A percentile compares a stretch with the other conserved stretches of the same genome.
Conservation (phyloP, 2,797 vertebrate genomes). For the Numenius phaeopus region DNA sequence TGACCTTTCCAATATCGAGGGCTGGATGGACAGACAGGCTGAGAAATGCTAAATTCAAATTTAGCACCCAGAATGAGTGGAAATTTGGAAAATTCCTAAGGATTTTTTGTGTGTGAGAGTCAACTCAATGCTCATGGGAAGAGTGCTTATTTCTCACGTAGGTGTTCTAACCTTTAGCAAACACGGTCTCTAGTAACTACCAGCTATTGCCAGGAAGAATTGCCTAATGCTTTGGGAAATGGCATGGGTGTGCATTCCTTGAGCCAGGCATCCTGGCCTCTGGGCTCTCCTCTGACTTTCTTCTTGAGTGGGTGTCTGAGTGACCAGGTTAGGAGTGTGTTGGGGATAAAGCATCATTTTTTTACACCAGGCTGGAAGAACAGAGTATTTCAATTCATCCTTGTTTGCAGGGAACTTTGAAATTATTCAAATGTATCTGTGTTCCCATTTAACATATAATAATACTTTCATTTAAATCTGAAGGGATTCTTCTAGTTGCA, state of each 20-base stretch:
- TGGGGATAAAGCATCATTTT: background rate
- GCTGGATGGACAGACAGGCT: background rate
- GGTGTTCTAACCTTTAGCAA: background rate
- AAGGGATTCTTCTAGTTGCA: background rate
- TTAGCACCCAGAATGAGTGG: background rate
- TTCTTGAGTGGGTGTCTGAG: background rate
- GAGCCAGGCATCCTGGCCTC: background rate
- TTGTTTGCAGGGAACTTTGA: background rate
- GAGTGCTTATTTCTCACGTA: background rate
- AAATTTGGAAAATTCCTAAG: background rate
- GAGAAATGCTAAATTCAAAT: background rate
- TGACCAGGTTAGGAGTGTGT: background rate
- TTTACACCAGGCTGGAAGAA: background rate
- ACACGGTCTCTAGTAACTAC: background rate
- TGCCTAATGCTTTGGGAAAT: background rate
- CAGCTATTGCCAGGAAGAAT: background rate
- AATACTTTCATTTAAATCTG: conserved; percentile 35
- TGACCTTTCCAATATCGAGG: background rate
- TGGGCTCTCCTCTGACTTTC: background rate
- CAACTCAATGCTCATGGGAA: background rate
- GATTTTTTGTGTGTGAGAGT: background rate
- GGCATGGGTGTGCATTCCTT: background rate
- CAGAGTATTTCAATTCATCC: background rate
- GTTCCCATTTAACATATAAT: background rate
- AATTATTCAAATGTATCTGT: background rate